Conservation (phyloP, 64 coral and sea anemone species). For the Montipora foliosa region DNA sequence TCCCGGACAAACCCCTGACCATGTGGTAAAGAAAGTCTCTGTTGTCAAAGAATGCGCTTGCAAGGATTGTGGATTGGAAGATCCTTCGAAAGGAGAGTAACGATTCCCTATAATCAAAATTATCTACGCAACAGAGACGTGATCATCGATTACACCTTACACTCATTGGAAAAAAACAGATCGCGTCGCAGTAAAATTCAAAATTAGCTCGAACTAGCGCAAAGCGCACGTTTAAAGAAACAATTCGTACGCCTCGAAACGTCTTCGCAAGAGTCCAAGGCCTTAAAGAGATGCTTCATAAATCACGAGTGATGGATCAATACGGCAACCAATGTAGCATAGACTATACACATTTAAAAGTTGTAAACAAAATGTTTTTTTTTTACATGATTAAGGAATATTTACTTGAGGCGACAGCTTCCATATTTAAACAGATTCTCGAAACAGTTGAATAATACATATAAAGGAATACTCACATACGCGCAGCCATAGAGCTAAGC, state of each 20-base stretch:
- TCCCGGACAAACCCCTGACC: slow-evolving; percentile 10
- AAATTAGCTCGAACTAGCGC: too few relatives aligned
- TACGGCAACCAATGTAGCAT: slow-evolving; percentile 2
- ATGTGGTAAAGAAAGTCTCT: slow-evolving; percentile 34
- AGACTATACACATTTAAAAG: background rate
- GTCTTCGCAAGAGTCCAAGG: background rate
- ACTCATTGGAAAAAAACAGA: background rate
- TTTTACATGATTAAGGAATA: slow-evolving; percentile 6
- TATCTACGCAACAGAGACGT: background rate
- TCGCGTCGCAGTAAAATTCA: background rate
- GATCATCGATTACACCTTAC: background rate
- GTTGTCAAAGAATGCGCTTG: slow-evolving; percentile 45
- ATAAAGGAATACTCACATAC: background rate
- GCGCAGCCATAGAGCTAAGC: background rate
- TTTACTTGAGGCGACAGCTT: slow-evolving; percentile 37
- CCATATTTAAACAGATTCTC: slow-evolving; percentile 59
- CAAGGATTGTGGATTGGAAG: slow-evolving; percentile 11
- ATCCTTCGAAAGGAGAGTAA: background rate
- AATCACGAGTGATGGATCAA: background rate
- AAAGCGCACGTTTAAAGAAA: background rate
- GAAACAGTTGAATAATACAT: background rate
- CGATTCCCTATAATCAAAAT: background rate
- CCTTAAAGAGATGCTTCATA: background rate
- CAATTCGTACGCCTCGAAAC: background rate
- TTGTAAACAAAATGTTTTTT: slow-evolving; percentile 39